phyloP scores from a whole-genome alignment of 2,113 vertebrate genomes.

The Corydoras sp. region DNA sequence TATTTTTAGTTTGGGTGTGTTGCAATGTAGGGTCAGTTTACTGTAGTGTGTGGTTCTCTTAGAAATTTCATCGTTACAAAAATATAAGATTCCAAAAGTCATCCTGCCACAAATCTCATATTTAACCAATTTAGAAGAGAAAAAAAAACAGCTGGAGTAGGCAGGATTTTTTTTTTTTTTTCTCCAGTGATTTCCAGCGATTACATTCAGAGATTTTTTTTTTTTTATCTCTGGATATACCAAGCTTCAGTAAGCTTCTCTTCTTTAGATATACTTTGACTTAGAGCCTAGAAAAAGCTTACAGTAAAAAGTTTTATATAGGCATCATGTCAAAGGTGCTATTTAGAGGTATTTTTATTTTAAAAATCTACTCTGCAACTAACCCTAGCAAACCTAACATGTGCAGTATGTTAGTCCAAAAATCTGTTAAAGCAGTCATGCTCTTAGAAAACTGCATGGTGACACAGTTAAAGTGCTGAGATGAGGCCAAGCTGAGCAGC shows the following conservation, averaged over 20 bases:
- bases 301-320: conserved; percentile 10
- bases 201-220: no score
- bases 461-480: conserved; percentile 42
- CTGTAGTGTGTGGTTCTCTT: conserved; percentile 12
- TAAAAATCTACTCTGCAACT: conserved; percentile 15
- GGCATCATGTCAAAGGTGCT: conserved; percentile 12
- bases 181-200: neutral
- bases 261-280: conserved; percentile 7
- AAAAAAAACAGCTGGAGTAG: neutral
- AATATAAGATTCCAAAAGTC: conserved; percentile 45
- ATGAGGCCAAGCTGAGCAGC: conserved; percentile 17
- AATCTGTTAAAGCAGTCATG: conserved; percentile 36
- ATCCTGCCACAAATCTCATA: conserved; percentile 24
- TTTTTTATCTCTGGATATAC: neutral
- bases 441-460: conserved; percentile 27
- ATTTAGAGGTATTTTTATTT: conserved; percentile 23
- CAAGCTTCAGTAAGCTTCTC: conserved; percentile 7
- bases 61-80: conserved; percentile 39
- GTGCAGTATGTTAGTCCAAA: conserved; percentile 32
- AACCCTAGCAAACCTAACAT: conserved; percentile 16
- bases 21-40: neutral
- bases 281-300: conserved; percentile 2
- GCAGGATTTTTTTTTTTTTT: neutral
- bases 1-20: neutral
- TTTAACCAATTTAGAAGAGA: conserved; percentile 47